A percentile compares a stretch with the other conserved stretches of the same genome.
Conservation (phyloP, 2,113 vertebrate species). For the Leptodactylus fuscus region DNA sequence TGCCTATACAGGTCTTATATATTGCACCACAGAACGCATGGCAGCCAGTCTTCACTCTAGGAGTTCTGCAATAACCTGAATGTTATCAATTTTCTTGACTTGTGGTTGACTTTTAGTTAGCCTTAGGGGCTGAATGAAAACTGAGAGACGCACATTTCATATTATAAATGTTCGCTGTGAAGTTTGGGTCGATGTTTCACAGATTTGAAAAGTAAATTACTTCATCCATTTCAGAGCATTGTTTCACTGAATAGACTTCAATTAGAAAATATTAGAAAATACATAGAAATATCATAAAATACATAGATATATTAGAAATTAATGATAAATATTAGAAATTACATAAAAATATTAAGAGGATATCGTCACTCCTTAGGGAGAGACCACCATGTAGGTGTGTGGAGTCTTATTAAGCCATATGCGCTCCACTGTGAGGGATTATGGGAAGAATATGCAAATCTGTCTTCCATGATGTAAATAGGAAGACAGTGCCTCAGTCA, state of each 20-base stretch:
- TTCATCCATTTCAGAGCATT: background rate
- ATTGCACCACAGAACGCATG: background rate
- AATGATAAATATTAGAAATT: too few species aligned
- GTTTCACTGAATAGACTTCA: background rate
- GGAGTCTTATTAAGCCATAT: too few species aligned
- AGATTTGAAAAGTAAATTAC: background rate
- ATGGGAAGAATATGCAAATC: too few species aligned
- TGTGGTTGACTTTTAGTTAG: background rate
- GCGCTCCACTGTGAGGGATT: too few species aligned
- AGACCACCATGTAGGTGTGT: too few species aligned
- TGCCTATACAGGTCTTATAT: background rate
- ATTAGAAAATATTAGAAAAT: background rate
- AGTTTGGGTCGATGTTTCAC: background rate
- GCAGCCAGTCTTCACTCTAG: background rate
- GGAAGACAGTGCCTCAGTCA: too few species aligned
- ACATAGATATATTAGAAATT: too few species aligned
- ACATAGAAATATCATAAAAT: background rate
- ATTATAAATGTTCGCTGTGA: conserved; percentile 6
- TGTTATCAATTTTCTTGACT: conserved; percentile 12
- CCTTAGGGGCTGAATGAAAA: background rate
- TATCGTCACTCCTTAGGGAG: too few species aligned
- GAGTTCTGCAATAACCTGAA: background rate
- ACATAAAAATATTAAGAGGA: too few species aligned
- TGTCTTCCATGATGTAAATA: too few species aligned
- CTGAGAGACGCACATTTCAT: background rate